Percentiles rank a stretch among this genome's conserved stretches.
Conservation (phyloP, 1,140 invertebrate genomes). For the Cherax quadricarinatus region DNA sequence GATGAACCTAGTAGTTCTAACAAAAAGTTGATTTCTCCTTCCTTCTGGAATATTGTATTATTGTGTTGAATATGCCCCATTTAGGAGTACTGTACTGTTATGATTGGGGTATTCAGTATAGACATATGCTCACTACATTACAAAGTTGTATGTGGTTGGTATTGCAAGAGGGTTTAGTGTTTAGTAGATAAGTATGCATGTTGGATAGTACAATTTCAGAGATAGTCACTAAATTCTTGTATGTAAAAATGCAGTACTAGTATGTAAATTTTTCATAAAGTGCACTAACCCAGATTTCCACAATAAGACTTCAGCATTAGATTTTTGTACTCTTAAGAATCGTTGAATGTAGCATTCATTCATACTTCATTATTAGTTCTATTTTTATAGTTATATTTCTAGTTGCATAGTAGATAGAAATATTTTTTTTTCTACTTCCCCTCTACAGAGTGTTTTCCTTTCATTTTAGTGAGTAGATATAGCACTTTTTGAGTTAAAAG, state of each 20-base stretch:
- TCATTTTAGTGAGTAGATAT: not conserved
- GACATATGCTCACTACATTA: too few relatives aligned
- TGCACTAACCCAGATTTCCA: not conserved
- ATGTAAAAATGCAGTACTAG: not conserved
- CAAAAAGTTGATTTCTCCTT: not conserved
- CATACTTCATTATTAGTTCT: not conserved
- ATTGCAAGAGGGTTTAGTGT: not conserved
- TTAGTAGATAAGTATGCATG: not conserved
- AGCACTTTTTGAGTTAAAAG: not conserved
- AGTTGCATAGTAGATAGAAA: not conserved
- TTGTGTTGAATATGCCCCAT: too few relatives aligned
- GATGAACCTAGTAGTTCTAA: not conserved
- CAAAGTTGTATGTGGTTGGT: not conserved
- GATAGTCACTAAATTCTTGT: not conserved
- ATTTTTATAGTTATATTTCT: constrained; percentile 2
- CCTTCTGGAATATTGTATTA: not conserved
- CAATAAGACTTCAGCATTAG: too few relatives aligned
- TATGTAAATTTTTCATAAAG: not conserved
- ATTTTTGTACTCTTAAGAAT: not conserved
- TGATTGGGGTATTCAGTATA: too few relatives aligned
- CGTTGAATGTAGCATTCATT: not conserved
- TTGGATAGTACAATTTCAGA: not conserved
- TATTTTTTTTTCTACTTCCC: constrained; percentile 2
- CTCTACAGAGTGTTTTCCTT: not conserved
- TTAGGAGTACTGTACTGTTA: too few relatives aligned